Conservation (phyloP, 64 coral and sea anemone genomes). For the Pachyseris speciosa region DNA sequence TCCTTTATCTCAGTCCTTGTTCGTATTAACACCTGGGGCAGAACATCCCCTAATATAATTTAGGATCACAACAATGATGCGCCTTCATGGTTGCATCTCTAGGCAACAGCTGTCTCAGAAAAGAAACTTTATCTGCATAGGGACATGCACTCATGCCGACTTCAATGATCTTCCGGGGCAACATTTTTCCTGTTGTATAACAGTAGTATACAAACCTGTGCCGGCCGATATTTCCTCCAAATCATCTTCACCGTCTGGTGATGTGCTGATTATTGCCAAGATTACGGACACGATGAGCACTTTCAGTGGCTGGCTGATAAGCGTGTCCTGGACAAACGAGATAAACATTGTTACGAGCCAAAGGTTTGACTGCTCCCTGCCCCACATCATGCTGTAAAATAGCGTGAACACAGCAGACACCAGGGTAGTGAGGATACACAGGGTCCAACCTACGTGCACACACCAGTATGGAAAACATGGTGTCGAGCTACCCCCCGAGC, state of each 20-base stretch:
- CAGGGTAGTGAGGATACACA: slow-evolving; percentile 54
- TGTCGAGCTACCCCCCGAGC: not conserved
- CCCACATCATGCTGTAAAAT: slow-evolving; percentile 94
- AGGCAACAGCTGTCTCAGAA: too few species aligned
- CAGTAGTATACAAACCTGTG: not conserved
- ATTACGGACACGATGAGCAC: slow-evolving; percentile 60
- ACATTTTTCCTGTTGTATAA: too few species aligned
- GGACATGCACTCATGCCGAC: too few species aligned
- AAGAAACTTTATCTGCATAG: too few species aligned
- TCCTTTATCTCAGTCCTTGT: too few species aligned
- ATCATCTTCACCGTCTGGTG: slow-evolving; percentile 52
- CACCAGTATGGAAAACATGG: slow-evolving; percentile 67
- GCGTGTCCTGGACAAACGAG: slow-evolving; percentile 67
- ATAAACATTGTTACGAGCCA: slow-evolving; percentile 75
- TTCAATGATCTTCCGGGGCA: too few species aligned
- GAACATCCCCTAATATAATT: too few species aligned
- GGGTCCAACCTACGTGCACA: slow-evolving; percentile 59
- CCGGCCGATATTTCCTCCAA: not conserved
- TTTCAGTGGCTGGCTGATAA: slow-evolving; percentile 82
- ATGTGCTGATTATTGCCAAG: slow-evolving; percentile 66
- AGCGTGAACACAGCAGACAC: slow-evolving; percentile 57
- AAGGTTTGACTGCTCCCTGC: slow-evolving; percentile 66
- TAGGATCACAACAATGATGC: too few species aligned
- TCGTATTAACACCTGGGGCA: too few species aligned
- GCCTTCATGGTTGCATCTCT: too few species aligned